Evolutionary conservation across 2,797 vertebrate genomes (phyloP).

Genomic region (Bovichtus variegatus): DNA sequence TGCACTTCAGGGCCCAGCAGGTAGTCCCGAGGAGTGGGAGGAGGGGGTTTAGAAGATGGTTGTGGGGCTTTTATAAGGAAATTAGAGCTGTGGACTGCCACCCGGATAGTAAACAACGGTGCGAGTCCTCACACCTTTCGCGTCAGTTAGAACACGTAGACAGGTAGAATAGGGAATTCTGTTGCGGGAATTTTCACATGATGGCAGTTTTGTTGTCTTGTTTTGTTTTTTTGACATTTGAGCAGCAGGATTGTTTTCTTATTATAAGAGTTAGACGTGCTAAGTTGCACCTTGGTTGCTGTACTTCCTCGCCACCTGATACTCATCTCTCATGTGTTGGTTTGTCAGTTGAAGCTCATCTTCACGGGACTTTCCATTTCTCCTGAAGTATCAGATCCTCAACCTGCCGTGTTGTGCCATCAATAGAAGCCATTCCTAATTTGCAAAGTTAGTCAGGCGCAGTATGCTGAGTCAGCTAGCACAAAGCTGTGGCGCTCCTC

Average conservation of each 20-base stretch:
- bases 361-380: not conserved
- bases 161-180: conserved; percentile 27
- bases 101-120: conserved; percentile 84
- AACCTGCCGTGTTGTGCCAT: not conserved
- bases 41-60: conserved; percentile 39
- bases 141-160: conserved; percentile 50
- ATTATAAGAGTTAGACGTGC: conserved; percentile 45
- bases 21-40: conserved; percentile 78
- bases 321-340: conserved; percentile 50
- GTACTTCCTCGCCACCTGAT: conserved; percentile 63
- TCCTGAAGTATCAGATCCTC: not conserved
- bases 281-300: conserved; percentile 54
- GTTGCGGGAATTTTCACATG: conserved; percentile 76
- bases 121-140: conserved; percentile 74
- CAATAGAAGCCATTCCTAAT: not conserved
- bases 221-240: conserved; percentile 51
- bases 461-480: conserved; percentile 66
- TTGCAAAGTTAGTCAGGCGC: not conserved
- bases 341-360: conserved; percentile 15
- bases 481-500: conserved; percentile 51
- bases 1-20: conserved; percentile 93
- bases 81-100: conserved; percentile 86
- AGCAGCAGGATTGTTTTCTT: conserved; percentile 55
- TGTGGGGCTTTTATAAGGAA: conserved; percentile 88
- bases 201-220: conserved; percentile 38